phyloP scores from a whole-genome alignment of 2,888 invertebrate species.

The Drosophila parthenogenetica region DNA sequence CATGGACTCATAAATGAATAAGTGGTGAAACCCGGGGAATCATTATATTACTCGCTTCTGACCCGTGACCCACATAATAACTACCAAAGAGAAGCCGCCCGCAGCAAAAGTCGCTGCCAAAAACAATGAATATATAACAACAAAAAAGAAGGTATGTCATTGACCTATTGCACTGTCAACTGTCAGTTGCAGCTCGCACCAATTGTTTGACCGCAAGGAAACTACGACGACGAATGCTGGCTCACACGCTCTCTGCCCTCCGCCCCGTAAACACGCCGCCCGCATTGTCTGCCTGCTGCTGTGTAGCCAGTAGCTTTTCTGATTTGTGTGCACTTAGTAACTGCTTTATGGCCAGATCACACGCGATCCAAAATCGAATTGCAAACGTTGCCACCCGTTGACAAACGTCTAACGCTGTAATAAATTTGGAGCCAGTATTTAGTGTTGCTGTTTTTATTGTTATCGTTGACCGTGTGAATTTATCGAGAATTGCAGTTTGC shows the following conservation, averaged over 20 bases:
- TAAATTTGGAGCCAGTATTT: slow-evolving; percentile 39
- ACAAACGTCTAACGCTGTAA: slow-evolving; percentile 45
- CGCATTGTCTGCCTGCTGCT: slow-evolving; percentile 35
- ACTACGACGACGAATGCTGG: slow-evolving; percentile 49
- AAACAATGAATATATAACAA: neutral
- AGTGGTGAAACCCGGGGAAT: slow-evolving; percentile 13
- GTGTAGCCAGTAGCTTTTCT: slow-evolving; percentile 39
- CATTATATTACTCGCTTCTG: slow-evolving; percentile 58
- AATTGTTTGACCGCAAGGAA: slow-evolving; percentile 36
- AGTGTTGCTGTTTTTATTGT: slow-evolving; percentile 26
- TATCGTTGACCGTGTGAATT: slow-evolving; percentile 65
- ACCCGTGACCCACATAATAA: slow-evolving; percentile 76
- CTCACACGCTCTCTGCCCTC: slow-evolving; percentile 39
- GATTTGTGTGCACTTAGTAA: slow-evolving; percentile 58
- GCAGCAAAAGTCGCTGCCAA: slow-evolving; percentile 36
- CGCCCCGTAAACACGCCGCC: slow-evolving; percentile 22
- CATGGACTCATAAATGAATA: slow-evolving; percentile 7
- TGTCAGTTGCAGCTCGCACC: slow-evolving; percentile 12
- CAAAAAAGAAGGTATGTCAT: slow-evolving; percentile 51
- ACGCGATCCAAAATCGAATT: slow-evolving; percentile 73
- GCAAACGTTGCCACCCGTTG: slow-evolving; percentile 38
- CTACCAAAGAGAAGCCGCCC: slow-evolving; percentile 52
- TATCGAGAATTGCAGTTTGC: slow-evolving; percentile 23
- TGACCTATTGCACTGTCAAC: slow-evolving; percentile 56
- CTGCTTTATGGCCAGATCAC: slow-evolving; percentile 70